phyloP scores from a whole-genome alignment of 1,140 invertebrate species.

The Bombus balteatus region DNA sequence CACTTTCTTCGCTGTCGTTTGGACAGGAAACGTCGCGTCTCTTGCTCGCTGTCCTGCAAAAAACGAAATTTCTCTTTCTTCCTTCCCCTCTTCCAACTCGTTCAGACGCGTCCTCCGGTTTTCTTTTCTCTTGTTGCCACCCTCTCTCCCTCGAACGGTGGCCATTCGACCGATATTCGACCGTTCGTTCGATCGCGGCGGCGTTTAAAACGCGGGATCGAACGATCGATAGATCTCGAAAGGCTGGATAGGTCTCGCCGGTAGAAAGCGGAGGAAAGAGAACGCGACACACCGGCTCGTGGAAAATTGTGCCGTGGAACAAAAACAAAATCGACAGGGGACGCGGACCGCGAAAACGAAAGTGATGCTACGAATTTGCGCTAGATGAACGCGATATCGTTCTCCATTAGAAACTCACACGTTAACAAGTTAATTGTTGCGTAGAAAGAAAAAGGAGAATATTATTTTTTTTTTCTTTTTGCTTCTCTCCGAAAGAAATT shows the following conservation, averaged over 20 bases:
- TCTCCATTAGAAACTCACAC: slow-evolving; percentile 19
- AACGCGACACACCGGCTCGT: slow-evolving; percentile 52
- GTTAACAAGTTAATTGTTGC: background rate
- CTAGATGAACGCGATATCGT: background rate
- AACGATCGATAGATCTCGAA: slow-evolving; percentile 44
- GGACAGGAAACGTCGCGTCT: slow-evolving; percentile 43
- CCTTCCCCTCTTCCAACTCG: background rate
- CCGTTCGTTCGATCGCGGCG: no score
- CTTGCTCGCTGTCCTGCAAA: slow-evolving; percentile 24
- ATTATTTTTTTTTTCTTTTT: background rate
- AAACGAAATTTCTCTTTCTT: slow-evolving; percentile 44
- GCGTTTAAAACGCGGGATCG: slow-evolving; percentile 9
- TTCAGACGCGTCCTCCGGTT: background rate
- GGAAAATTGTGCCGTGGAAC: slow-evolving; percentile 52
- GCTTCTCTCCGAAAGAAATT: background rate
- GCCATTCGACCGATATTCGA: background rate
- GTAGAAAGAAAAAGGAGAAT: background rate
- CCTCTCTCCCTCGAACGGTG: background rate
- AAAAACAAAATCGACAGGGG: slow-evolving; percentile 16
- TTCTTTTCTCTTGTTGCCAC: background rate
- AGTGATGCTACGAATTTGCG: slow-evolving; percentile 14
- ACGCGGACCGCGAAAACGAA: slow-evolving; percentile 30
- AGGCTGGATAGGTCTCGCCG: slow-evolving; percentile 40
- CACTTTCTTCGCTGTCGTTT: slow-evolving; percentile 60
- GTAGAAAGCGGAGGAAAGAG: slow-evolving; percentile 65